Evolutionary conservation across 1,140 invertebrate genomes (phyloP).

Genomic region (Panagrolaimus sp.): DNA sequence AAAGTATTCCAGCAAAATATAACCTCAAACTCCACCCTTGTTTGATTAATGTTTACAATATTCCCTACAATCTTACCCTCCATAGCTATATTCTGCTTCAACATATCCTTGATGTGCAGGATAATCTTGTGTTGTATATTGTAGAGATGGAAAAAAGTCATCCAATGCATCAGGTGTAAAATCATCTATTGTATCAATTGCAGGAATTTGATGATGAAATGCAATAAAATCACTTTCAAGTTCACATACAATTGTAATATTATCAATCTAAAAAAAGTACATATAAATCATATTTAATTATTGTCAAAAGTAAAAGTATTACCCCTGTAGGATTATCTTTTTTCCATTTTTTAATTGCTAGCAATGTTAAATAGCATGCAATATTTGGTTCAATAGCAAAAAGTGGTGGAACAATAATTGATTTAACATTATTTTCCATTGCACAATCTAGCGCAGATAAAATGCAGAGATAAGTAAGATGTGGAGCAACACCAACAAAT

Average conservation of each 20-base stretch:
- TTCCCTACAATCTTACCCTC: neutral
- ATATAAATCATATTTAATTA: too few relatives aligned
- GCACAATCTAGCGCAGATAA: neutral
- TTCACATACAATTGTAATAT: neutral
- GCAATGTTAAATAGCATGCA: neutral
- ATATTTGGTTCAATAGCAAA: constrained; percentile 6
- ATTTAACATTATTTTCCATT: neutral
- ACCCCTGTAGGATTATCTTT: neutral
- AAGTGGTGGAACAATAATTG: neutral
- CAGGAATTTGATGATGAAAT: neutral
- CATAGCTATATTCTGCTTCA: neutral
- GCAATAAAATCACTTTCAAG: neutral
- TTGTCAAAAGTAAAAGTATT: neutral
- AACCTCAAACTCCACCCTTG: too few relatives aligned
- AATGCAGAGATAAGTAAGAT: neutral
- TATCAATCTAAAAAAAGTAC: neutral
- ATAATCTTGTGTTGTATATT: neutral
- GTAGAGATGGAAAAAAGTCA: neutral
- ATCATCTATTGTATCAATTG: neutral
- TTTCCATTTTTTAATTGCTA: neutral
- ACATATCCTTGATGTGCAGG: neutral
- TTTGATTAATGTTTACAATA: too few relatives aligned
- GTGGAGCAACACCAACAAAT: neutral
- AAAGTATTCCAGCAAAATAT: too few relatives aligned
- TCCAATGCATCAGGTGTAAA: neutral